A percentile compares a stretch with the other conserved stretches of the same genome.
Evolutionary conservation across 1,140 invertebrate genomes (phyloP).

Genomic region (Diprion similis): DNA sequence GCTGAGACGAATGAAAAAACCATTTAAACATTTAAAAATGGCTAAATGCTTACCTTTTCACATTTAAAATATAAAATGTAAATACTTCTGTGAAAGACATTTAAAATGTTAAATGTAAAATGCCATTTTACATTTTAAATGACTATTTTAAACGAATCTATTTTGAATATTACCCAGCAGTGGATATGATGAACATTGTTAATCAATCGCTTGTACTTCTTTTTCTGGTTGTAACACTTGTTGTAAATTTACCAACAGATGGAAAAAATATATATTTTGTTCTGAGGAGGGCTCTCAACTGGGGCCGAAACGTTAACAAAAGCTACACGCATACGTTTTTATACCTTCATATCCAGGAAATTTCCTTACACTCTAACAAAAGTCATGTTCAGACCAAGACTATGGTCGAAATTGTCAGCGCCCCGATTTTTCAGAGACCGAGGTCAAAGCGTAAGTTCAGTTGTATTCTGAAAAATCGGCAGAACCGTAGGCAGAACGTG

Average conservation of each 20-base stretch:
- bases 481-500: constrained; percentile 17
- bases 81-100: neutral
- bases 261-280: too few relatives aligned
- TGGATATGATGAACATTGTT: too few relatives aligned
- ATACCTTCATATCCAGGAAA: too few relatives aligned
- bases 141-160: neutral
- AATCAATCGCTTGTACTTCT: too few relatives aligned
- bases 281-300: too few relatives aligned
- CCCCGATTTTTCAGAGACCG: constrained; percentile 17
- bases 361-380: too few relatives aligned
- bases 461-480: constrained; percentile 18
- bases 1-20: neutral
- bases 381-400: too few relatives aligned
- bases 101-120: neutral
- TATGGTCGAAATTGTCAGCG: constrained; percentile 9
- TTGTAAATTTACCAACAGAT: too few relatives aligned
- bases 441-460: neutral
- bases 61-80: neutral
- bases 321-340: too few relatives aligned
- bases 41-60: neutral
- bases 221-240: too few relatives aligned
- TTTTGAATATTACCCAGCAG: too few relatives aligned
- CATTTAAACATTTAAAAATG: neutral
- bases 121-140: neutral
- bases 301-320: too few relatives aligned